Evolutionary conservation across 2,113 vertebrate genomes (phyloP).

Genomic region (Fukomys damarensis): DNA sequence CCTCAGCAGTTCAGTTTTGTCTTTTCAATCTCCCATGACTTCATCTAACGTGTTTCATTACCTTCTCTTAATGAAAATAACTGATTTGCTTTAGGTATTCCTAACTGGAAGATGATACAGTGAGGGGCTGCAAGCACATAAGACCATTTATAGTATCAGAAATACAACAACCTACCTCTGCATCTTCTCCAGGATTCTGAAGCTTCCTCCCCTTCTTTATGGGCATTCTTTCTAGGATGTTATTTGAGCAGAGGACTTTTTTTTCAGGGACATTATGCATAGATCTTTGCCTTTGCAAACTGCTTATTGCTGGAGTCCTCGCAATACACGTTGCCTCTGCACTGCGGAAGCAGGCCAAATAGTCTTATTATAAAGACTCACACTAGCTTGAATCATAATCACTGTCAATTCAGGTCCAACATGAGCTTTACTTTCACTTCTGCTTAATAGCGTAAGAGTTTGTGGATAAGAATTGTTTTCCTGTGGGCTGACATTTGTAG

Average conservation of each 20-base stretch:
- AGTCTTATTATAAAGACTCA: constrained; percentile 1
- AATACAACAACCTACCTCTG: background rate
- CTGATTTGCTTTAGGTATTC: background rate
- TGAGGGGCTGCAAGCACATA: background rate
- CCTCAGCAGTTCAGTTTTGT: background rate
- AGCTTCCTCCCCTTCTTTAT: background rate
- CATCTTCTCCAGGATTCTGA: background rate
- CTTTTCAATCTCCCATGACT: background rate
- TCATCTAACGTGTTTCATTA: background rate
- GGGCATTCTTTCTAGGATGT: background rate
- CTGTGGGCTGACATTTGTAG: constrained; percentile 60
- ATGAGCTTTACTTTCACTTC: constrained; percentile 38
- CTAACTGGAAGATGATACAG: background rate
- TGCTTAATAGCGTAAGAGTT: constrained; percentile 24
- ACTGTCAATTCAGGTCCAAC: constrained; percentile 40
- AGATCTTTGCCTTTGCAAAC: background rate
- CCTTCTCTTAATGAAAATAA: background rate
- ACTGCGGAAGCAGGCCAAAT: background rate
- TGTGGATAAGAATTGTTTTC: constrained; percentile 45
- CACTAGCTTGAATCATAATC: constrained; percentile 37
- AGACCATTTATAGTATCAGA: background rate
- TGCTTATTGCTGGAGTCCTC: background rate
- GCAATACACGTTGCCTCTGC: background rate
- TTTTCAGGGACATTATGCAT: background rate
- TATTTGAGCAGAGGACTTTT: background rate